Conservation (phyloP, 2,888 invertebrate species). For the Caenorhabditis imperialis region DNA sequence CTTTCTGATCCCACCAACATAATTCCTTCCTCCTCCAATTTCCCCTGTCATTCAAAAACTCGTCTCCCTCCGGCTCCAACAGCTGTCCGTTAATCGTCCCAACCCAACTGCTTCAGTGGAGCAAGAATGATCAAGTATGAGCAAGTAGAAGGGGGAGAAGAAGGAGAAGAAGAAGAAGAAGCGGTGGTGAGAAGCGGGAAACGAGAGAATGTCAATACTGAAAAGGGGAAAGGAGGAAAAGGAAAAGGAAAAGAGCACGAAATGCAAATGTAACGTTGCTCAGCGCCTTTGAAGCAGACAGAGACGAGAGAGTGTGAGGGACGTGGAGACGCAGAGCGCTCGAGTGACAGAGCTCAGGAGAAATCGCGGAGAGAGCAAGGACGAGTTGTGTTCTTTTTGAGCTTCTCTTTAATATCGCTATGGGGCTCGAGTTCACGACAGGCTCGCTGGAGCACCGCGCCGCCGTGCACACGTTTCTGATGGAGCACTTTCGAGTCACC, state of each 20-base stretch:
- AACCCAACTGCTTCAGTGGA: too few species aligned
- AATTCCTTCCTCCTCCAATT: too few species aligned
- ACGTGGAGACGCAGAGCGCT: background rate
- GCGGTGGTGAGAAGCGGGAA: conserved; percentile 7
- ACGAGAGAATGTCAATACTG: conserved; percentile 33
- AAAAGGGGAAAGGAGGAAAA: too few species aligned
- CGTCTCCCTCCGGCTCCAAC: too few species aligned
- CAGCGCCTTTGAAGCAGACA: conserved; percentile 3
- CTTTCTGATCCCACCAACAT: too few species aligned
- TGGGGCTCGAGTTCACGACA: conserved; percentile 26
- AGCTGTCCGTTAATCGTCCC: too few species aligned
- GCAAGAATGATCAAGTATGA: background rate
- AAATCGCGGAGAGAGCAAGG: background rate
- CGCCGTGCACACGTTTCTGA: conserved; percentile 54
- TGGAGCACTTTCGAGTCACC: conserved; percentile 60
- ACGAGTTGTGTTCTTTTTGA: background rate
- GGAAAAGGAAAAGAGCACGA: conserved; percentile 4
- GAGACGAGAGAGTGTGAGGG: background rate
- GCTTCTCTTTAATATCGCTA: background rate
- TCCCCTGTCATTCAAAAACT: too few species aligned
- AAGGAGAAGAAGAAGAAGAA: conserved; percentile 10
- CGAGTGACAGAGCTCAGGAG: conserved; percentile 12
- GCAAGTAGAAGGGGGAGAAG: background rate
- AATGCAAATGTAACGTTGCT: conserved; percentile 46
- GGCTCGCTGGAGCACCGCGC: conserved; percentile 28